These are phyloP conservation scores for Schizopygopsis malacanthus DNA, from an alignment of 2,797 vertebrate species.

Conservation along the genomic window DNA sequence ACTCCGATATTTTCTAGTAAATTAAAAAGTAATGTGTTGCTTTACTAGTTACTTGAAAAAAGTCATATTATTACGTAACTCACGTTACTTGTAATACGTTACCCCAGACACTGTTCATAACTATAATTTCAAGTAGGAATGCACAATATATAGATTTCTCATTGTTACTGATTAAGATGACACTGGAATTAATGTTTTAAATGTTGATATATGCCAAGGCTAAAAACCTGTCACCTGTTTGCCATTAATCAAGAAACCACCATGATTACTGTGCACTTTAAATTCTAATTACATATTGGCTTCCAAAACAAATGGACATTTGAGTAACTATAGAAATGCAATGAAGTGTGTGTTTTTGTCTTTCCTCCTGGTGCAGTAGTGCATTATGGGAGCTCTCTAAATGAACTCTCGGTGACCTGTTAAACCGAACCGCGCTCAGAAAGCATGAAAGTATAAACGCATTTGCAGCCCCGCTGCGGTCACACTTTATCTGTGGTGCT, in stretches of 20 bases:
- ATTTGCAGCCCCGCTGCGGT: not conserved
- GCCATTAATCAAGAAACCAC: not conserved
- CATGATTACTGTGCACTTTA: not conserved
- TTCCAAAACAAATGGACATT: not conserved
- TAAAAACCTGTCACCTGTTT: not conserved
- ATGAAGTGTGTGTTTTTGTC: not conserved
- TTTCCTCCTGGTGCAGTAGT: not conserved
- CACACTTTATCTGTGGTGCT: not conserved
- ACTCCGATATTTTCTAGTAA: too few species aligned
- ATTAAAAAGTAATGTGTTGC: too few species aligned
- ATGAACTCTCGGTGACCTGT: constrained; percentile 15
- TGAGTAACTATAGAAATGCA: not conserved
- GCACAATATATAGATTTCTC: too few species aligned
- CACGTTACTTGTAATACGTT: too few species aligned
- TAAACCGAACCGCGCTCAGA: constrained; percentile 1
- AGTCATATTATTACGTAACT: too few species aligned
- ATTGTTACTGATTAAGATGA: too few species aligned
- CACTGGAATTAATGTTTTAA: not conserved
- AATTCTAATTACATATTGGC: not conserved
- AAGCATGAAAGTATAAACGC: not conserved
- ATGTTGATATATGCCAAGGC: not conserved
- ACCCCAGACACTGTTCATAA: too few species aligned
- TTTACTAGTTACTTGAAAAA: too few species aligned
- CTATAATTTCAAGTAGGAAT: too few species aligned
- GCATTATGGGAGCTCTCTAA: constrained; percentile 12